Percentiles rank a stretch among this genome's conserved stretches.
Evolutionary conservation across 2,888 invertebrate genomes (phyloP).

Genomic region (Campoletis raptor): DNA sequence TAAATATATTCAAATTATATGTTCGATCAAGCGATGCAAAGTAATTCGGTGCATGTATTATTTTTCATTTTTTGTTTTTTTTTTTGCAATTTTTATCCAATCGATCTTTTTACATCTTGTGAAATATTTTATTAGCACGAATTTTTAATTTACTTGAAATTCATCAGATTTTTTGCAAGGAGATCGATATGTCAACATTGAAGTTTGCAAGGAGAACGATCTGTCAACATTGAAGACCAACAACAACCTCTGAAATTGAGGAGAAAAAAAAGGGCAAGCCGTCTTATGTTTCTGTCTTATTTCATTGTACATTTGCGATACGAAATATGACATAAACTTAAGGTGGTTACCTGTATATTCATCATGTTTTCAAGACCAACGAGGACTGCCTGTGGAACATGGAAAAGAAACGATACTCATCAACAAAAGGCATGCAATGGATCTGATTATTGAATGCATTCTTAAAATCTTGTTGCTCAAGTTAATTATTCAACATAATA

Average conservation of each 20-base stretch:
- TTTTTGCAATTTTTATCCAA: not conserved
- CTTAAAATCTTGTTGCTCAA: not conserved
- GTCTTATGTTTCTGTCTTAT: conserved; percentile 85
- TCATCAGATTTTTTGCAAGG: not conserved
- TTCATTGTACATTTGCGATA: conserved; percentile 84
- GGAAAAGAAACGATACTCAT: not conserved
- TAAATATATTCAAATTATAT: not conserved
- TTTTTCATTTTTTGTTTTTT: not conserved
- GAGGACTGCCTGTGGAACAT: not conserved
- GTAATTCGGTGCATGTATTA: not conserved
- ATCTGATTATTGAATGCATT: not conserved
- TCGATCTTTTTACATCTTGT: not conserved
- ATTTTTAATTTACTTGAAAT: not conserved
- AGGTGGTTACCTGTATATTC: conserved; percentile 84
- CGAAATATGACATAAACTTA: conserved; percentile 85
- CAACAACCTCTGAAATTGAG: conserved; percentile 47
- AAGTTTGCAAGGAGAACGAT: not conserved
- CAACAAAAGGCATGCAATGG: conserved; percentile 8
- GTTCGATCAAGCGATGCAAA: not conserved
- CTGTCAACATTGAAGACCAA: not conserved
- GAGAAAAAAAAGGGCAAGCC: conserved; percentile 83
- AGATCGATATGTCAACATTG: not conserved
- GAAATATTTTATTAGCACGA: not conserved
- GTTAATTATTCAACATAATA: not conserved
- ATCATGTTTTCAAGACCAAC: conserved; percentile 68